Conservation (phyloP, 2,888 invertebrate genomes). For the Anarsia innoxiella region DNA sequence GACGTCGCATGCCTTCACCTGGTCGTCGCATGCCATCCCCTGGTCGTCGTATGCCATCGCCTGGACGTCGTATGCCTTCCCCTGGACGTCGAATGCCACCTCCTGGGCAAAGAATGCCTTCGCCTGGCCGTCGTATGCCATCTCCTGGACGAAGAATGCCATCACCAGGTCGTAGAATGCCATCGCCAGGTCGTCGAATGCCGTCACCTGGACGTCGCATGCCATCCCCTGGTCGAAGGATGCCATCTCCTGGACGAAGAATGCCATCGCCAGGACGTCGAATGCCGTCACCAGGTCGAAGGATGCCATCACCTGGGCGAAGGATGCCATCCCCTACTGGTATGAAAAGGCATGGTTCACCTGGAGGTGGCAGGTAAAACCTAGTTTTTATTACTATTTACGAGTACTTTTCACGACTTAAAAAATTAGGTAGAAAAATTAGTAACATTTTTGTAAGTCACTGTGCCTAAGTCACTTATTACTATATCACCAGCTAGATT, state of each 20-base stretch:
- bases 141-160: conserved; percentile 13
- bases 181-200: conserved; percentile 21
- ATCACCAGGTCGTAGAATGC: conserved; percentile 4
- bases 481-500: no score
- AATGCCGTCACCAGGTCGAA: conserved; percentile 19
- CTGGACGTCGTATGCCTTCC: conserved; percentile 8
- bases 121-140: conserved; percentile 7
- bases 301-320: conserved; percentile 23
- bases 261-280: conserved; percentile 15
- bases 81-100: conserved; percentile 12
- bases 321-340: no score
- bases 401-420: no score
- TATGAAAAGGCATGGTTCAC: no score
- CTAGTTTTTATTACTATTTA: no score
- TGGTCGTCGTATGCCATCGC: conserved; percentile 17
- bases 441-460: no score
- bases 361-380: no score
- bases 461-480: no score
- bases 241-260: conserved; percentile 5
- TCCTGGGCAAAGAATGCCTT: conserved; percentile 21
- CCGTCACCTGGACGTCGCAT: conserved; percentile 21
- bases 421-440: no score
- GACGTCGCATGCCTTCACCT: background rate
- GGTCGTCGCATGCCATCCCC: conserved; percentile 21
- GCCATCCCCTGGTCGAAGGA: conserved; percentile 11